Evolutionary conservation across 2,113 vertebrate genomes (phyloP).

Genomic region (chimpanzee (Pan troglodytes)): NHGRI_mPanTro3-v2.1_pri NC_072401.2:151563001-151563500

Average conservation of each 20-base stretch:
- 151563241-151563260: neutral
- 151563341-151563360: neutral
- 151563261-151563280: neutral
- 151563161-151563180: neutral
- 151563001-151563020: neutral
- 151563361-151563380: neutral
- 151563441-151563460: neutral
- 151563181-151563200: neutral
- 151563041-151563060: neutral
- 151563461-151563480: neutral
- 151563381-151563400: neutral
- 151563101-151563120: neutral
- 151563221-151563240: neutral
- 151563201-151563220: neutral
- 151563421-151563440: neutral
- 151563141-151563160: neutral
- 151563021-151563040: constrained; percentile 29
- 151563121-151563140: neutral
- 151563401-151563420: neutral
- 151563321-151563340: neutral
- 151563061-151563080: neutral
- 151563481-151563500: neutral
- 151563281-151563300: neutral
- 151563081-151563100: neutral
- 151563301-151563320: neutral